These are phyloP conservation scores for Sebastes schlegelii DNA, from an alignment of 2,113 vertebrate genomes.

Conservation along the genomic window DNA sequence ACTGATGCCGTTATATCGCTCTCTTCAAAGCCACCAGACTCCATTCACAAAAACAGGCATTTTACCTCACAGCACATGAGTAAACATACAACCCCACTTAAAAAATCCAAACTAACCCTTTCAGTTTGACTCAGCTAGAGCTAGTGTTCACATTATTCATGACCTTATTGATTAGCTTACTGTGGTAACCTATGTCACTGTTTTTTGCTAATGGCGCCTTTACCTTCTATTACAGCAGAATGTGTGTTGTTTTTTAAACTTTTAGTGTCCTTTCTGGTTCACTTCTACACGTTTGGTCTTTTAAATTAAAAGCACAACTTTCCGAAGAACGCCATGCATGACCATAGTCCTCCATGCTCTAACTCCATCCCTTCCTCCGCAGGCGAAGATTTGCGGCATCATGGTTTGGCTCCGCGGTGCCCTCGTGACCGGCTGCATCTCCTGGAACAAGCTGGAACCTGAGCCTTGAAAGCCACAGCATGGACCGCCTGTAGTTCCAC, in stretches of 20 bases:
- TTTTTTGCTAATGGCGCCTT: background rate
- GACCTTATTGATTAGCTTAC: too few relatives aligned
- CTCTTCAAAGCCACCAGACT: too few relatives aligned
- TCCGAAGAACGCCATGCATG: background rate
- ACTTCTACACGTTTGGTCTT: background rate
- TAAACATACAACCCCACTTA: too few relatives aligned
- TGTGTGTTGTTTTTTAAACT: too few relatives aligned
- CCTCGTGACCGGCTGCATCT: slow-evolving; percentile 70
- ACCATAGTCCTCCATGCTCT: too few relatives aligned
- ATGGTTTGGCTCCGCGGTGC: slow-evolving; percentile 68
- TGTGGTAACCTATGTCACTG: too few relatives aligned
- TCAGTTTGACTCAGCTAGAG: too few relatives aligned
- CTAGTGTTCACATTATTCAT: too few relatives aligned
- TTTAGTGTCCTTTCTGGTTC: background rate
- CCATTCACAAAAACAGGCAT: too few relatives aligned
- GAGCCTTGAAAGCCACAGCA: slow-evolving; percentile 79
- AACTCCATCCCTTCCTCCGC: slow-evolving; percentile 44
- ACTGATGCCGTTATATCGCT: too few relatives aligned
- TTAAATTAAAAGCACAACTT: background rate
- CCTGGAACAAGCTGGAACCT: slow-evolving; percentile 80
- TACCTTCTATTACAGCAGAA: background rate
- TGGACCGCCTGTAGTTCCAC: slow-evolving; percentile 74
- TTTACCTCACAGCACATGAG: too few relatives aligned
- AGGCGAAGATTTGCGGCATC: slow-evolving; percentile 76
- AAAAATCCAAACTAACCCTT: too few relatives aligned